Base-by-base conservation (phyloP, 1,140 invertebrate species). In the Brachionus koreanus region DNA sequence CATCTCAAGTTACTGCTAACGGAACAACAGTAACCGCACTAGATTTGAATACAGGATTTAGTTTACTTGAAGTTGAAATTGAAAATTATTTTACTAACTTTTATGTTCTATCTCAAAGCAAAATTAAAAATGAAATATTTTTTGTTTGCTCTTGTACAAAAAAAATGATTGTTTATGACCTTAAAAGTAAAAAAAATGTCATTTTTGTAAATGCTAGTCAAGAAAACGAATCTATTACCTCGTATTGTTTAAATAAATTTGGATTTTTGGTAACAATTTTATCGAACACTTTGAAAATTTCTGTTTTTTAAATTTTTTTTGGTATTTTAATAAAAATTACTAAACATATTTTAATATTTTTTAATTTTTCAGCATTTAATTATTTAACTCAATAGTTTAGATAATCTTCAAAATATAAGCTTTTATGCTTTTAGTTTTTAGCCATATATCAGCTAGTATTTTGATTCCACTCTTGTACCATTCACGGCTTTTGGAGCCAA, bases 71-170 rank as follows among this genome's bases (percentile, higher is more conserved):
- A 74, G 25, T 43, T 1, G 69, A 74, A 35, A 19, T 74, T 23
- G 69, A 74, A 13, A 23, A 35, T 74, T 19, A 25, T 74, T 74
- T 74, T 46, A 46, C 25, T 9, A 74, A 74, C 29, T 74, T 74
- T 74, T 74, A 25, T 74, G 37, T 74, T 1, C 1, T 46, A 13
- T 29, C 19, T 74, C 69, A 74, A 74, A 46, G 10, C 16, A 74
- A 74, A 46, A 29, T 25, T 29, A 49, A 74, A 46, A 74, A 46
- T 46, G 69, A 74, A 46, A 74, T 74, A 12, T 49, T 74, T 0
- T 74, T 49, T 74, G 16, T n/a, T 13, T 74, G 69, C 13, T 29
- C 19, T 16, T 46, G 25, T 25, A 4, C 10, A 5, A 74, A 46
- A 25, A 43, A 74, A 74, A 12, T 74, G 39, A 12, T 74, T 46